A percentile compares a stretch with the other conserved stretches of the same genome.
These are phyloP conservation scores for Lytechinus pictus DNA, from an alignment of 35 echinoderm and acorn worm genomes.

Conservation along the genomic window DNA sequence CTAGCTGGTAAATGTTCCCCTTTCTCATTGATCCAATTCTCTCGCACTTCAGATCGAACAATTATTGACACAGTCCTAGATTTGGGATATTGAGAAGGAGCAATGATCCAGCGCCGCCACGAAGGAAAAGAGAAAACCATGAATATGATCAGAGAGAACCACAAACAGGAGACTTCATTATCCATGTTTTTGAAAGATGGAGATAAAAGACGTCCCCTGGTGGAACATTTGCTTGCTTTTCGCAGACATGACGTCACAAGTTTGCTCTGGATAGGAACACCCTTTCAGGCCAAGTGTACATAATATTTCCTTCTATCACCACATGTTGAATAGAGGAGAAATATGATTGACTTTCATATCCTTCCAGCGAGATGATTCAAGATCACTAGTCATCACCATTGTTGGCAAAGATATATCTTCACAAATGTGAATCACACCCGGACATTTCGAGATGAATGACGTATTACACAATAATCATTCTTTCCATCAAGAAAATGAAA, in stretches of 20 bases:
- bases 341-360: not conserved
- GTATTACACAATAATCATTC: not conserved
- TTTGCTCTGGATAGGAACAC: not conserved
- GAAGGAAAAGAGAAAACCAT: not conserved
- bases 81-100: slow-evolving; percentile 33
- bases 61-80: slow-evolving; percentile 43
- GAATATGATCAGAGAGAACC: not conserved
- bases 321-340: not conserved
- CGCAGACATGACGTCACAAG: not conserved
- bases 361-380: not conserved
- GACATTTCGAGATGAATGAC: not conserved
- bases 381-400: not conserved
- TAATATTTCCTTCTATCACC: not conserved
- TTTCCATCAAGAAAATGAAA: not conserved
- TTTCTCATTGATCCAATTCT: slow-evolving; percentile 43
- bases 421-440: not conserved
- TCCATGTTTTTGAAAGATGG: not conserved
- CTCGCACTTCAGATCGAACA: slow-evolving; percentile 21
- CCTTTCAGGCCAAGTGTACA: not conserved
- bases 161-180: slow-evolving; percentile 13
- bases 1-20: slow-evolving; percentile 19
- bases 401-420: not conserved
- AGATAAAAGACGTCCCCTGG: not conserved
- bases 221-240: not conserved
- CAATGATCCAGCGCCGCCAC: not conserved